Evolutionary conservation across 2,797 vertebrate species (phyloP), one percentile per base, ranked within the genome.

Genomic region (Phrynocephalus guinanensis): DNA sequence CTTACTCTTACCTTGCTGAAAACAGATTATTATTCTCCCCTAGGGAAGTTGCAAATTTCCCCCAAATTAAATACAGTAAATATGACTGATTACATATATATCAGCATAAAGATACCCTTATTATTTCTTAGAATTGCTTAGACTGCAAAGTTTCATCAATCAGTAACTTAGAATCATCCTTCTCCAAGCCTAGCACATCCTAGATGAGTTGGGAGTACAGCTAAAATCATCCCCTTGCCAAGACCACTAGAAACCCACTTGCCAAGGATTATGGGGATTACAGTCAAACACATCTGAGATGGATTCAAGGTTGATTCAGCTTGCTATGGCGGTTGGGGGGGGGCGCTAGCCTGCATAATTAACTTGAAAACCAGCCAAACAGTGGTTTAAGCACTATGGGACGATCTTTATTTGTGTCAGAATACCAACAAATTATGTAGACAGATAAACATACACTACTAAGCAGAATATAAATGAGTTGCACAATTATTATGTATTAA

Each of bases 1-100:
- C 1, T 2, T 63, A 77, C 26, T 56, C 72, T 73, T 86, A 75
- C 6, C 60, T n/a, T 33, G 63, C 5, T 76, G 79, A 44, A 2
- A 1, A 52, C 63, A 88, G 16, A 11, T 30, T 10, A 78, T 15
- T 60, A 86, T 60, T 82, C 86, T 52, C 13, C 88, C 48, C 56
- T 56, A 63, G 28, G 8, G 18, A 90, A 20, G 52, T 4, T 48
- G 16, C 80, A 92, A 26, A 85, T 78, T 30, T 78, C 6, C 33
- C 28, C 60, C 70, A 82, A 82, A 70, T 11, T 56, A 50, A 50
- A 15, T 28, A 68, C 63, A 50, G 22, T 28, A 82, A 56, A 33
- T 77, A 77, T 82, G 60, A 22, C 38, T 52, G 48, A 73, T 48
- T 60, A 28, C 63, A 52, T 50, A n/a, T 26, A 81, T 73, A 10